phyloP scores from a whole-genome alignment of 1,140 invertebrate species.

The Dolichoris vasculosae region DNA sequence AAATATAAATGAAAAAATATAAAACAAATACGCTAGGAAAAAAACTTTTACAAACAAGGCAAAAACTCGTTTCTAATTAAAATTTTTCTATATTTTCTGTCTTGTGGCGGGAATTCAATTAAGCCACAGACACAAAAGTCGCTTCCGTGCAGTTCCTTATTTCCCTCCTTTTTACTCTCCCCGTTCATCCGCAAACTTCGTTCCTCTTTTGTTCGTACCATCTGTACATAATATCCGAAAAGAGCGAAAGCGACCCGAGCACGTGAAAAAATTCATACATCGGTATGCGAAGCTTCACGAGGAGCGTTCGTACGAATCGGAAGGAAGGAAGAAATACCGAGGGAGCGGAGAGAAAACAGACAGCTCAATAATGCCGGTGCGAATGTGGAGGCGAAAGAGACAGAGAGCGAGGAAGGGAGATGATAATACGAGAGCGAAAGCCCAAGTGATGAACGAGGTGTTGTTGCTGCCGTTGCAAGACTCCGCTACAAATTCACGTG shows the following conservation, averaged over 20 bases:
- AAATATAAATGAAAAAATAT: background rate
- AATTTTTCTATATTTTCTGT: slow-evolving; percentile 28
- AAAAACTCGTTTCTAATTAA: slow-evolving; percentile 45
- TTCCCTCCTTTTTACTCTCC: slow-evolving; percentile 6
- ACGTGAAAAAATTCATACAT: background rate
- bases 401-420: background rate
- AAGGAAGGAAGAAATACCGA: background rate
- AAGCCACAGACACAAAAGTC: slow-evolving; percentile 26
- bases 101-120: slow-evolving; percentile 45
- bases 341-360: slow-evolving; percentile 20
- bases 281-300: background rate
- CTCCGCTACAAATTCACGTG: background rate
- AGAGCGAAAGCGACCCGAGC: background rate
- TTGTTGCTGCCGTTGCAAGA: background rate
- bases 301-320: background rate
- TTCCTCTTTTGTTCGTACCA: background rate
- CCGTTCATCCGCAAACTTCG: background rate
- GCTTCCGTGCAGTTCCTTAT: background rate
- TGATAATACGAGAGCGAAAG: background rate
- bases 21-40: background rate
- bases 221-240: background rate
- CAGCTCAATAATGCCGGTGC: slow-evolving; percentile 33
- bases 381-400: background rate
- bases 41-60: background rate
- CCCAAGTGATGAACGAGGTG: slow-evolving; percentile 43